Evolutionary conservation across 2,113 vertebrate species (phyloP).

Genomic region (Mesitornis unicolor): DNA sequence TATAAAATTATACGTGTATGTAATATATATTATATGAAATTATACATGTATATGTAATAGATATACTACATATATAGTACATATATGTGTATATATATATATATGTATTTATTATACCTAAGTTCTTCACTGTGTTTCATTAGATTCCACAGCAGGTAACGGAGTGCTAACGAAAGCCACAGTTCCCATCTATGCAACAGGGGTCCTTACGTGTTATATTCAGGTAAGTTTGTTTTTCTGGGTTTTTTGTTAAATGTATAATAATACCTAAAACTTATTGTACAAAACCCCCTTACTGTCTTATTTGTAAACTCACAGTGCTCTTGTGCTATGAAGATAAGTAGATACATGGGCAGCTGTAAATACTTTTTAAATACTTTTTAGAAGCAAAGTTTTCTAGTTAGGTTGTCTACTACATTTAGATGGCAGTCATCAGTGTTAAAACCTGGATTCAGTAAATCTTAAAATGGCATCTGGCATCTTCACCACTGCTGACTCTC

Average conservation of each 20-base stretch:
- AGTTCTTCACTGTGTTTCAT: not conserved
- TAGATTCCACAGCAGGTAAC: conserved; percentile 89
- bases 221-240: conserved; percentile 77
- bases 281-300: not conserved
- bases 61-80: too few species aligned
- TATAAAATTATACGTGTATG: too few species aligned
- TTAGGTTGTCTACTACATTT: not conserved
- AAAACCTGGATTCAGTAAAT: not conserved
- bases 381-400: not conserved
- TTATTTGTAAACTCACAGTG: not conserved
- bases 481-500: not conserved
- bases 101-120: not conserved
- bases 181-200: conserved; percentile 98
- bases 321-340: not conserved
- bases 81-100: fast-evolving
- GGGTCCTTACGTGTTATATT: conserved; percentile 96
- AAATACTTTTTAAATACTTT: too few species aligned
- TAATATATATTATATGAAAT: too few species aligned
- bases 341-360: not conserved
- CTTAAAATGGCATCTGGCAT: not conserved
- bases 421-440: not conserved
- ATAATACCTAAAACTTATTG: not conserved
- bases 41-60: too few species aligned
- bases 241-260: not conserved
- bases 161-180: conserved; percentile 97